Evolutionary conservation across 1,140 invertebrate species (phyloP).

Genomic region (Drosophila ambigua): DNA sequence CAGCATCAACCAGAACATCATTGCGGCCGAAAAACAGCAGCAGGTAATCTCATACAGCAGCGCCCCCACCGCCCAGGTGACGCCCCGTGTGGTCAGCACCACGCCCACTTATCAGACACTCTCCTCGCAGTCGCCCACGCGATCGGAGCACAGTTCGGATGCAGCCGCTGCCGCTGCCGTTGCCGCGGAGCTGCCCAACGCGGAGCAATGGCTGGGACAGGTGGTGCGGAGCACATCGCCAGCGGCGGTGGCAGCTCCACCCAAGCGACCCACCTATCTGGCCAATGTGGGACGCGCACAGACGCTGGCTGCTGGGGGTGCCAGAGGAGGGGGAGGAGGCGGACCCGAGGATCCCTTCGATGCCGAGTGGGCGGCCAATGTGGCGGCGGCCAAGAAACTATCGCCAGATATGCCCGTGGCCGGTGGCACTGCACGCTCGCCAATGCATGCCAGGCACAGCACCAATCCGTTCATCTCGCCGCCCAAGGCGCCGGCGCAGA

Average conservation of each 20-base stretch:
- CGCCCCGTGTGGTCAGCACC: constrained; percentile 45
- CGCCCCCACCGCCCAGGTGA: constrained; percentile 45
- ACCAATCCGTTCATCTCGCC: constrained; percentile 86
- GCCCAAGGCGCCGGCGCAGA: constrained; percentile 85
- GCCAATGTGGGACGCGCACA: constrained; percentile 87
- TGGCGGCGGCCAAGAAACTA: constrained; percentile 74
- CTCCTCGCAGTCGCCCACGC: constrained; percentile 55
- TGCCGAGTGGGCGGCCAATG: constrained; percentile 90
- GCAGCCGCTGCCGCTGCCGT: no score
- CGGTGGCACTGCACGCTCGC: constrained; percentile 49
- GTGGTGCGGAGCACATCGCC: constrained; percentile 86
- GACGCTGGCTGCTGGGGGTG: constrained; percentile 85
- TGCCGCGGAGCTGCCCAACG: constrained; percentile 86
- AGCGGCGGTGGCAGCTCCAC: constrained; percentile 68
- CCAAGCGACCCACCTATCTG: constrained; percentile 85
- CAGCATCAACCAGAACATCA: constrained; percentile 86
- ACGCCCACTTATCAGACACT: constrained; percentile 64
- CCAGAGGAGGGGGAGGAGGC: constrained; percentile 46
- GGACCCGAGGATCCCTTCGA: constrained; percentile 90
- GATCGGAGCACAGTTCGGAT: constrained; percentile 43
- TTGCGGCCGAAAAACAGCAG: constrained; percentile 79
- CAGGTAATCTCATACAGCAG: constrained; percentile 58
- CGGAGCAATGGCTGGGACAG: constrained; percentile 91
- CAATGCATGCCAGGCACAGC: constrained; percentile 69
- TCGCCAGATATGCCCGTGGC: constrained; percentile 69